A percentile compares a stretch with the other conserved stretches of the same genome.
These are phyloP conservation scores for Paralichthys olivaceus DNA, from an alignment of 2,113 vertebrate species.

Conservation along the genomic window DNA sequence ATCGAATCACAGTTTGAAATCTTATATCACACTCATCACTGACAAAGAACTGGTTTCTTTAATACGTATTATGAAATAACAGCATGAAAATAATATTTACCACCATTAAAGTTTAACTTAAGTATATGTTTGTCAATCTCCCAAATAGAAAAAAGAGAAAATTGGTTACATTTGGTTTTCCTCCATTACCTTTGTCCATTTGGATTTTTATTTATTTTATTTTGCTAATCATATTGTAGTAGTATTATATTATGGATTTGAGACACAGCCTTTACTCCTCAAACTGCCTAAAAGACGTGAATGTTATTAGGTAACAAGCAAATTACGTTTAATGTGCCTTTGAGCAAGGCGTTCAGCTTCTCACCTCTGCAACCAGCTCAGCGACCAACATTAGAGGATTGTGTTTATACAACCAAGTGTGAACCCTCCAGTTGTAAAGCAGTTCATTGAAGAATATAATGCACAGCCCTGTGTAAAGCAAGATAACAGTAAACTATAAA, in stretches of 20 bases:
- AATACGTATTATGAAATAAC: background rate
- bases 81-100: slow-evolving; percentile 3
- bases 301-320: too few species aligned
- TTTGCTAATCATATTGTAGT: too few species aligned
- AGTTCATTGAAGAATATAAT: background rate
- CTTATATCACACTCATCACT: background rate
- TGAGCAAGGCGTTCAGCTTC: background rate
- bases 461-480: background rate
- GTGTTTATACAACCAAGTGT: background rate
- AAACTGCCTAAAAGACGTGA: too few species aligned
- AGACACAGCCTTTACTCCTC: too few species aligned
- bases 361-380: background rate
- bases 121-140: background rate
- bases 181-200: too few species aligned
- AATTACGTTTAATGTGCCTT: background rate
- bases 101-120: background rate
- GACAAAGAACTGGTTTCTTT: too few species aligned
- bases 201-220: too few species aligned
- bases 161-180: too few species aligned
- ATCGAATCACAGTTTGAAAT: slow-evolving; percentile 12
- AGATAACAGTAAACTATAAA: background rate
- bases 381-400: background rate
- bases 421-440: background rate
- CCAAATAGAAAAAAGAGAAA: too few species aligned
- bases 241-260: too few species aligned